Conservation (phyloP, 2,113 vertebrate genomes). For the Stigmatopora argus region DNA sequence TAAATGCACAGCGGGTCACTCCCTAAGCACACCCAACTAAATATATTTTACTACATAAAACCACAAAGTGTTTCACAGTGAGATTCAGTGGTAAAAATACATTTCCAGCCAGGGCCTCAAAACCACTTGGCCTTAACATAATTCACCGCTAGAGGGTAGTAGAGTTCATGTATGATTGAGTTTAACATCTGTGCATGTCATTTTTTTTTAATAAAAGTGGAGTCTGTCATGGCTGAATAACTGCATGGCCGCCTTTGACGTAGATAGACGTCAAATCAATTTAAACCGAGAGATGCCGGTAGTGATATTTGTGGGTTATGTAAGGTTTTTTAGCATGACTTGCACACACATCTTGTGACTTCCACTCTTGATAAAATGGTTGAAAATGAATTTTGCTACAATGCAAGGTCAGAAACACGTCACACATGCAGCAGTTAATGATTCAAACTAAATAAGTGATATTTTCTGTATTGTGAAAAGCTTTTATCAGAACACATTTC, state of each 20-base stretch:
- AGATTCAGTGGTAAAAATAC: neutral
- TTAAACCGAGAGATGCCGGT: no score
- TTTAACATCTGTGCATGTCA: neutral
- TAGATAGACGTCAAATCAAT: no score
- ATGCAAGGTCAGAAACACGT: no score
- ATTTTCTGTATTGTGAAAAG: neutral
- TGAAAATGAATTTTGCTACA: no score
- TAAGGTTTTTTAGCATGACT: no score
- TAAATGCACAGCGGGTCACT: conserved; percentile 39
- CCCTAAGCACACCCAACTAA: neutral
- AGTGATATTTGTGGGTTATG: no score
- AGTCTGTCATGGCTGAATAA: neutral
- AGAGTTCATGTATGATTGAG: conserved; percentile 31
- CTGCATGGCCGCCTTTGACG: neutral
- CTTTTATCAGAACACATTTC: neutral
- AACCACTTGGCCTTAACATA: neutral
- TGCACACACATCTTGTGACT: no score
- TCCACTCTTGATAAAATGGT: no score
- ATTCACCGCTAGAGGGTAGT: conserved; percentile 53
- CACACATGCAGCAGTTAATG: no score
- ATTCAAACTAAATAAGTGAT: neutral
- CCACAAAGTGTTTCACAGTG: neutral
- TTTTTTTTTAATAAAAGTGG: neutral
- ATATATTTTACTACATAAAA: conserved; percentile 10
- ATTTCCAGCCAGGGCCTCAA: neutral